Conservation (phyloP, 2,888 invertebrate genomes). For the Coelopa pilipes region DNA sequence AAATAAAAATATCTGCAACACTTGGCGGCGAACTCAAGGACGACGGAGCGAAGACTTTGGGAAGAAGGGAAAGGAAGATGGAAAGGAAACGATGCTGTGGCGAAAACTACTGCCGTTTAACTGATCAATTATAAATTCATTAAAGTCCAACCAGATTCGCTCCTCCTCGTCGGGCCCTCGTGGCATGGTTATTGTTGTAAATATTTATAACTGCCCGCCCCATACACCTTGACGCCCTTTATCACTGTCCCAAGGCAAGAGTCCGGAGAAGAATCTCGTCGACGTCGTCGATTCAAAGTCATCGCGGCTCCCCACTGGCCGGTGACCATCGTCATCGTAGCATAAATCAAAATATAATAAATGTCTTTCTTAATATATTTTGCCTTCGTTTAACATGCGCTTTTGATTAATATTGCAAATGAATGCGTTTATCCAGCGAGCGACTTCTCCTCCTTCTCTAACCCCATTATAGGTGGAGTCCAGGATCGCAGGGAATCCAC, state of each 20-base stretch:
- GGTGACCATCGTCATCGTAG: too few species aligned
- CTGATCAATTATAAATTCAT: conserved; percentile 33
- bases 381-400: neutral
- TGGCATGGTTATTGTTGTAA: conserved; percentile 11
- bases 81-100: neutral
- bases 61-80: neutral
- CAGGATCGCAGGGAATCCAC: too few species aligned
- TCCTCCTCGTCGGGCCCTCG: neutral
- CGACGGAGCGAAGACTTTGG: neutral
- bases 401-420: too few species aligned
- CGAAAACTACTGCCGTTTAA: conserved; percentile 10
- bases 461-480: too few species aligned
- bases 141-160: conserved; percentile 23
- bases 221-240: conserved; percentile 21
- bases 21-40: too few species aligned
- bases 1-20: too few species aligned
- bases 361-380: conserved; percentile 9
- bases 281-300: neutral
- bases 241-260: conserved; percentile 7
- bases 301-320: too few species aligned
- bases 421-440: too few species aligned
- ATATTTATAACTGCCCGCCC: conserved; percentile 23
- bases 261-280: neutral
- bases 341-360: conserved; percentile 15
- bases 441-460: too few species aligned